phyloP scores from a whole-genome alignment of 2,113 vertebrate species.

The Leiothrix lutea region DNA sequence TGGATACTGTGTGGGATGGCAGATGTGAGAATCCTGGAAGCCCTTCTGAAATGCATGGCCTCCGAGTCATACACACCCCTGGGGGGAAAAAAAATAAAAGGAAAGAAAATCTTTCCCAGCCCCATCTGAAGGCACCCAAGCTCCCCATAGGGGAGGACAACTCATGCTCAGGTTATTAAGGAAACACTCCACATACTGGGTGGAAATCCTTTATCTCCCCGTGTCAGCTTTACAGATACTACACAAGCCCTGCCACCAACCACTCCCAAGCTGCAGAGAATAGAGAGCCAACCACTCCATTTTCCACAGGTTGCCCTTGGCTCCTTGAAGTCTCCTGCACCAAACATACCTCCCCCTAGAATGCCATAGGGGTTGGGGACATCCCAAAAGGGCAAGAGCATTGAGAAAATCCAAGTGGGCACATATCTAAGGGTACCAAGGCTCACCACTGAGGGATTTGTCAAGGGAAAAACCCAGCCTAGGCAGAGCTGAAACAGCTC shows the following conservation, averaged over 20 bases:
- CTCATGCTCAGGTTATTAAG: background rate
- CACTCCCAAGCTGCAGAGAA: background rate
- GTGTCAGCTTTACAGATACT: rapidly evolving
- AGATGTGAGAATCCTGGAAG: background rate
- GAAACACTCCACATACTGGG: background rate
- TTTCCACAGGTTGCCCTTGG: background rate
- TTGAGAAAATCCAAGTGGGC: background rate
- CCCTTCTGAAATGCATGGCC: background rate
- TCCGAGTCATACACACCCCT: background rate
- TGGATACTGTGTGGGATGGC: background rate
- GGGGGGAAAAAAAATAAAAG: background rate
- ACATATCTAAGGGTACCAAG: background rate
- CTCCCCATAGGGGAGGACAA: background rate
- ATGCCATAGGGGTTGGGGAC: background rate
- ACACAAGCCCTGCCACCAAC: background rate
- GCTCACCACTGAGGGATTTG: background rate
- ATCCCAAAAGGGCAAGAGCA: background rate
- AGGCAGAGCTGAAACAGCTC: background rate
- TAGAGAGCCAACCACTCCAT: background rate
- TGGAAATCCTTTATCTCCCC: background rate
- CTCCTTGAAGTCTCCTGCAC: background rate
- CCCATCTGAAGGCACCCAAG: background rate
- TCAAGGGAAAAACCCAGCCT: background rate
- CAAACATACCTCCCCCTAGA: background rate
- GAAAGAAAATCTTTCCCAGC: background rate